Base-by-base conservation (phyloP, 2,888 invertebrate species). In the Leptarthrus brevirostris region DNA sequence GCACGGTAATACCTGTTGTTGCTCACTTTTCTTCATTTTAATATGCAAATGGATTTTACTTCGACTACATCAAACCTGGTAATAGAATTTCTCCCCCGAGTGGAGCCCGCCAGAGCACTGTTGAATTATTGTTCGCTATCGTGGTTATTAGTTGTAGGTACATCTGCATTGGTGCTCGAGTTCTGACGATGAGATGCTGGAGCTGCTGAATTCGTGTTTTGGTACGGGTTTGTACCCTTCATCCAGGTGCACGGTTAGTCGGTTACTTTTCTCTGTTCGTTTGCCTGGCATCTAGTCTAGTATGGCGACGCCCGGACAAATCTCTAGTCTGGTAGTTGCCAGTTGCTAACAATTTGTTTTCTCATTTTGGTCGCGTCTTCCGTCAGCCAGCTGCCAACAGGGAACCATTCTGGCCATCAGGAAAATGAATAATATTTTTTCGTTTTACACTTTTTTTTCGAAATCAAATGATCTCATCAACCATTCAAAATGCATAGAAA, bases 41-140 rank as follows among this genome's bases (percentile, higher is more conserved):
- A 54, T 71, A 71, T 71, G 70, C 70, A 71, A 71, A 71, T 71
- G 70, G 70, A 71, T 71, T 70, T 70, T 53, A 20, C 70, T 53
- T 70, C 49, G 53, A 53, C 70, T 53, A 53, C 53, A 70, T 36
- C 53, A 53, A 69, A 70, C 52, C 22, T 16, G 20, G 52, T 70
- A 70, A 70, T 70, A 53, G 70, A 53, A 53, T 70, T 70, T 20
- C 53, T n/a, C 22, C 61, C 64, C 24, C 47, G 30, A 30, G 8
- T 30, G 30, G 22, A 14, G 2, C 34, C 30, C 6, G 18, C 10
- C 8, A 12, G 47, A 14, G 34, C 40, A 14, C 3, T 18, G 64
- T n/a, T 22, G 44, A 14, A 3, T 10, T 44, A 56, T 22, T 22
- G 22, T 22, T 64, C 64, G 49, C 64, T 20, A 40, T 44, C 44